Evolutionary conservation across 2,797 vertebrate species (phyloP), one percentile per base, ranked within the genome.

Genomic region (Sebastiscus albofasciatus): DNA sequence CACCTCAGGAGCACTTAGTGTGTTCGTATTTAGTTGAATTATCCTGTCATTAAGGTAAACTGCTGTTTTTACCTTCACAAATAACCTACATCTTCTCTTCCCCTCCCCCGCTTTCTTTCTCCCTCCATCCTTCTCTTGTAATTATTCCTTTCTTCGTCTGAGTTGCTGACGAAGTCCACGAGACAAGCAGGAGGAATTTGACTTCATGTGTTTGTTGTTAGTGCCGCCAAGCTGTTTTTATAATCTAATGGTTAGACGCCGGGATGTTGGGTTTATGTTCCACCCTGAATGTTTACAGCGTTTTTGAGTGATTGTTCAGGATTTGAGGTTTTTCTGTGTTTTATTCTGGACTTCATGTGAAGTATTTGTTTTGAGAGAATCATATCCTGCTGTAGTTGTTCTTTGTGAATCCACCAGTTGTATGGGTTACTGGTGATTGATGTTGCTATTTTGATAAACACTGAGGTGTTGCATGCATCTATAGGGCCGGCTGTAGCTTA

Each of bases 121-220:
- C 22, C n/a, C 70, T 67, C 62, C 36, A 67, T 67, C 56, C 4
- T 56, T 58, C 22, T 59, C 71, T 78, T 84, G 36, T 67, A 73
- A 77, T 84, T 55, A 62, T 79, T 77, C 49, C 36, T 79, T 75
- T 85, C 75, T 75, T 81, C 27, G 16, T 77, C 75, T 78, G 58
- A 52, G 24, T 69, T 64, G 27, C 71, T 86, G 79, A 82, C 46
- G 31, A 60, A 39, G 27, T 77, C 76, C 46, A 58, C 74, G 67
- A 79, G 20, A 81, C 39, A 83, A 80, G 66, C 69, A 70, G 75
- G 66, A 83, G 60, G 75, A 82, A 67, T 79, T 72, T 39, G 54
- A 73, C 70, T 82, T 88, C 90, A 93, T 89, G 73, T 95, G 93
- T 93, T 95, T 93, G 87, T 83, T 90, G 85, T 95, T 93, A 93